These are phyloP conservation scores for Zophobas morio DNA, from an alignment of 1,140 invertebrate genomes.

Conservation along the genomic window DNA sequence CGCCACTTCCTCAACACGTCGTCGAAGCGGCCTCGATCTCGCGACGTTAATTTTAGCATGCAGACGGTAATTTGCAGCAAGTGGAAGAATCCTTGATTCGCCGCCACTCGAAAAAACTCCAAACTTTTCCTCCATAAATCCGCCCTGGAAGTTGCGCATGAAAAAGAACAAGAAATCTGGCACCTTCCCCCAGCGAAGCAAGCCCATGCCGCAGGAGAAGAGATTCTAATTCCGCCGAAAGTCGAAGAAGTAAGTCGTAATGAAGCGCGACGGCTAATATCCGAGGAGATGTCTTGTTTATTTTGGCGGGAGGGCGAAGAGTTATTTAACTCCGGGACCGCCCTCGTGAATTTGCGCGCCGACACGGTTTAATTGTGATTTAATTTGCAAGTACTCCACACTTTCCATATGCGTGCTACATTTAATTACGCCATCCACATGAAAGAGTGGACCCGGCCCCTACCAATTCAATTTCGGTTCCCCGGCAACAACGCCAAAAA, in stretches of 20 bases:
- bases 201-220: constrained; percentile 5
- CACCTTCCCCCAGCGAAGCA: constrained; percentile 5
- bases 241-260: constrained; percentile 28
- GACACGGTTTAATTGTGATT: constrained; percentile 45
- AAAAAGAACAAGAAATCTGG: constrained; percentile 2
- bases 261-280: constrained; percentile 35
- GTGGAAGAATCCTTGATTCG: constrained; percentile 13
- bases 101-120: background rate
- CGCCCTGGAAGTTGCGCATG: background rate
- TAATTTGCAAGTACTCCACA: constrained; percentile 44
- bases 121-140: background rate
- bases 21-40: background rate
- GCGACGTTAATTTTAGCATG: constrained; percentile 22
- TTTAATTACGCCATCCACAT: constrained; percentile 42
- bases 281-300: constrained; percentile 30
- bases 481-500: background rate
- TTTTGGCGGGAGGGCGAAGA: constrained; percentile 5
- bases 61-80: constrained; percentile 21
- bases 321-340: constrained; percentile 20
- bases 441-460: background rate
- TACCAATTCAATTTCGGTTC: background rate
- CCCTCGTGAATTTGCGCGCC: constrained; percentile 7
- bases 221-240: constrained; percentile 20
- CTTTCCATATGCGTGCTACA: constrained; percentile 43
- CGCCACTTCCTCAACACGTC: background rate